Conservation (phyloP, 1,140 invertebrate species). For the Mycetomoellerius zeteki region DNA sequence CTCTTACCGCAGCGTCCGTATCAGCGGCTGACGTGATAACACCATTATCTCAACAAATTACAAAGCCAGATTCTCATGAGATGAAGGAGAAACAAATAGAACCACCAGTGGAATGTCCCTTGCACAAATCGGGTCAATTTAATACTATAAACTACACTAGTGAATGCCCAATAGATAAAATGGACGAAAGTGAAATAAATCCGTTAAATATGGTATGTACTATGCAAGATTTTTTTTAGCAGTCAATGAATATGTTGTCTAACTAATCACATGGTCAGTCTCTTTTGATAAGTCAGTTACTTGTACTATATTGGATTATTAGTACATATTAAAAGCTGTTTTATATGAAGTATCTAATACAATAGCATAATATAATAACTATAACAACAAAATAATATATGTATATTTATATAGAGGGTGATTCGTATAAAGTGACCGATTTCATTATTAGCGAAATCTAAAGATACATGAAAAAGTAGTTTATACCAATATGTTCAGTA, state of each 20-base stretch:
- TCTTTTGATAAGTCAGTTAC: no score
- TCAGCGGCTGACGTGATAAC: conserved; percentile 84
- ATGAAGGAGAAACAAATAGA: conserved; percentile 80
- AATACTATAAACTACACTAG: conserved; percentile 79
- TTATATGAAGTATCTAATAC: no score
- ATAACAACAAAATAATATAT: no score
- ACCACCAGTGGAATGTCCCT: conserved; percentile 91
- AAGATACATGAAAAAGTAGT: no score
- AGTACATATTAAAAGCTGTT: no score
- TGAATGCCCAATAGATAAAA: conserved; percentile 90
- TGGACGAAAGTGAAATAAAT: conserved; percentile 89
- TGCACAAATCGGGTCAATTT: conserved; percentile 88
- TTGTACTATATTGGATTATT: no score
- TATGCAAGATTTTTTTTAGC: not conserved
- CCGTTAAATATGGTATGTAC: conserved; percentile 92
- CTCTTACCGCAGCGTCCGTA: conserved; percentile 87
- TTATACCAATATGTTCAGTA: no score
- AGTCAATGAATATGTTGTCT: conserved; percentile 28
- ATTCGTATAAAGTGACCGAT: no score
- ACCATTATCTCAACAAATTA: conserved; percentile 72
- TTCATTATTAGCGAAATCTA: no score
- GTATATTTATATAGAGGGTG: no score
- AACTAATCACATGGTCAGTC: not conserved
- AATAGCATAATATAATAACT: no score
- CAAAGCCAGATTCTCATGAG: conserved; percentile 67